Percentiles rank a stretch among this genome's conserved stretches.
These are phyloP conservation scores for Leptestheria dahalacensis DNA, from an alignment of 1,140 invertebrate genomes.

Conservation along the genomic window DNA sequence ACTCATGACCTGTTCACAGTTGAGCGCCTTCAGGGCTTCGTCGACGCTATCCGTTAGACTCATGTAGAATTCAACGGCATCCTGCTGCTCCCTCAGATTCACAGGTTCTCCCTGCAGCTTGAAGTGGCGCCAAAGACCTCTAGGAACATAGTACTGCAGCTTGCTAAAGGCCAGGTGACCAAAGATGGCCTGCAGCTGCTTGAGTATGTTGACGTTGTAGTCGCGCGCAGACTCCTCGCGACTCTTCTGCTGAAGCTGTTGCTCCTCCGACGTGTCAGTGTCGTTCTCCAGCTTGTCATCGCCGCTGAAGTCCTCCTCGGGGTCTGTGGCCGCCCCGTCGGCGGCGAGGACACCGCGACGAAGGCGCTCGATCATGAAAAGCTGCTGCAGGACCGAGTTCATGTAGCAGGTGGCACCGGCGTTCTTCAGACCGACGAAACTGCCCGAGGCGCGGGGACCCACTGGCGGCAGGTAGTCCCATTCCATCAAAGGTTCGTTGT, in stretches of 20 bases:
- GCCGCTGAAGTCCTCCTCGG: constrained; percentile 75
- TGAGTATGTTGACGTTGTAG: constrained; percentile 89
- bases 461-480: constrained; percentile 97
- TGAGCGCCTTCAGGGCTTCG: constrained; percentile 84
- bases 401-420: constrained; percentile 98
- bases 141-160: constrained; percentile 90
- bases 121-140: constrained; percentile 94
- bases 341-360: constrained; percentile 57
- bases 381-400: constrained; percentile 94
- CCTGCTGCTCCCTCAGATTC: constrained; percentile 93
- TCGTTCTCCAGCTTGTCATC: constrained; percentile 41
- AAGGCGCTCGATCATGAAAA: constrained; percentile 90
- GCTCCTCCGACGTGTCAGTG: constrained; percentile 13
- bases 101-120: constrained; percentile 87
- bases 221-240: constrained; percentile 45
- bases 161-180: constrained; percentile 91
- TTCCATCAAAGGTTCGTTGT: constrained; percentile 59
- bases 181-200: constrained; percentile 95
- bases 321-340: constrained; percentile 72
- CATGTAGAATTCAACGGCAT: constrained; percentile 98
- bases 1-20: constrained; percentile 81
- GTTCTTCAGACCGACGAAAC: constrained; percentile 95
- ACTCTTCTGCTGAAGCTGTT: constrained; percentile 23
- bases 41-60: constrained; percentile 91
- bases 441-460: constrained; percentile 68